Evolutionary conservation across 1,140 invertebrate species (phyloP).

Genomic region (Trachymyrmex cornetzi): DNA sequence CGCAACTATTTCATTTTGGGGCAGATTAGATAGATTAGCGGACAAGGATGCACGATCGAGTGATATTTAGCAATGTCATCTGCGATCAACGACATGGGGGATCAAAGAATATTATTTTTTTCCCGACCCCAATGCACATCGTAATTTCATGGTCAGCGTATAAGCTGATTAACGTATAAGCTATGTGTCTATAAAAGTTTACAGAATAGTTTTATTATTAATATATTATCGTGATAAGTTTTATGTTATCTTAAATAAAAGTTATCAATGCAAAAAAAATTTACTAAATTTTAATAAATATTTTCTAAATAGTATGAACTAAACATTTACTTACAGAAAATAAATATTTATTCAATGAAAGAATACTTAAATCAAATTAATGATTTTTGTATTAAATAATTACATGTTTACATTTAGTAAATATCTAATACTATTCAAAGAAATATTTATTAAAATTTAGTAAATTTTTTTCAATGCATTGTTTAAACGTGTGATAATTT

Average conservation of each 20-base stretch:
- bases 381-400: too few relatives aligned
- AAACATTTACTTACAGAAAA: too few relatives aligned
- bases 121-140: background rate
- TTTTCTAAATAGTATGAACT: too few relatives aligned
- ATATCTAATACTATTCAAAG: too few relatives aligned
- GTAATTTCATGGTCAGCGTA: constrained; percentile 8
- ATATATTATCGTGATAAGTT: background rate
- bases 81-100: constrained; percentile 32
- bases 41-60: constrained; percentile 63
- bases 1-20: constrained; percentile 79
- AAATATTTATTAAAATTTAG: too few relatives aligned
- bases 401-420: too few relatives aligned
- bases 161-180: too few relatives aligned
- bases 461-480: too few relatives aligned
- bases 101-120: constrained; percentile 69
- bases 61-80: constrained; percentile 67
- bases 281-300: too few relatives aligned
- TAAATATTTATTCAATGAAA: too few relatives aligned
- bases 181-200: background rate
- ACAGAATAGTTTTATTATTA: background rate
- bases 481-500: background rate
- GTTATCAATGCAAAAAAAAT: background rate
- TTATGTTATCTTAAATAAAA: background rate
- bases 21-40: constrained; percentile 79
- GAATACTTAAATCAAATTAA: too few relatives aligned